phyloP scores from a whole-genome alignment of 1,140 invertebrate genomes.

The Drosophila suzukii region DNA sequence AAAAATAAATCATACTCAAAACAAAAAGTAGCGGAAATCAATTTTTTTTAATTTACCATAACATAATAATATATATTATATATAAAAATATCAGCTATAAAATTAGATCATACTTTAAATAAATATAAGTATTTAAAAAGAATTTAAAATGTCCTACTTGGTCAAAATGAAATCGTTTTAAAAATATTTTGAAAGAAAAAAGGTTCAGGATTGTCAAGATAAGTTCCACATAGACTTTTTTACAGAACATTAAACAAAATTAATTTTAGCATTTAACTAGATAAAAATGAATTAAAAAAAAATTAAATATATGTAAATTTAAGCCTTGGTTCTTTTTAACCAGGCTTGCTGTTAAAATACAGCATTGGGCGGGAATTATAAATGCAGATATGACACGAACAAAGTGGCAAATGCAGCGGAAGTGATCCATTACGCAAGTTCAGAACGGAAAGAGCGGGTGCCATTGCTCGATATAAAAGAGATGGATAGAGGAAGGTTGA shows the following conservation, averaged over 20 bases:
- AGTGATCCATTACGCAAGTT: constrained; percentile 72
- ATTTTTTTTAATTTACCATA: too few relatives aligned
- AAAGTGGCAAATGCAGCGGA: constrained; percentile 56
- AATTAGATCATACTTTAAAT: neutral
- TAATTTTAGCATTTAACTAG: too few relatives aligned
- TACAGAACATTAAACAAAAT: too few relatives aligned
- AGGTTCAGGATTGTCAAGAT: too few relatives aligned
- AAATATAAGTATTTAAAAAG: neutral
- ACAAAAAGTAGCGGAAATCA: neutral
- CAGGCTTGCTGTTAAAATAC: constrained; percentile 15
- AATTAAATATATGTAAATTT: neutral
- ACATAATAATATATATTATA: too few relatives aligned
- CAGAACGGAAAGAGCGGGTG: constrained; percentile 54
- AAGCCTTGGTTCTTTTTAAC: too few relatives aligned
- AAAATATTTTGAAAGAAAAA: too few relatives aligned
- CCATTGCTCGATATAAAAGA: neutral
- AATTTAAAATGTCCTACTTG: neutral
- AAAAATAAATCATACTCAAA: neutral
- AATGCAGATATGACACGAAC: constrained; percentile 58
- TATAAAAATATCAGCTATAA: neutral
- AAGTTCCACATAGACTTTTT: too few relatives aligned
- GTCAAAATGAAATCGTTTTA: neutral
- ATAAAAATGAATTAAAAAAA: too few relatives aligned
- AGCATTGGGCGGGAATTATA: constrained; percentile 44
- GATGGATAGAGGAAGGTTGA: constrained; percentile 4